Evolutionary conservation across 1,140 invertebrate genomes (phyloP), one percentile per base, ranked within the genome.

Genomic region (Lamellibrachia luymesi): DNA sequence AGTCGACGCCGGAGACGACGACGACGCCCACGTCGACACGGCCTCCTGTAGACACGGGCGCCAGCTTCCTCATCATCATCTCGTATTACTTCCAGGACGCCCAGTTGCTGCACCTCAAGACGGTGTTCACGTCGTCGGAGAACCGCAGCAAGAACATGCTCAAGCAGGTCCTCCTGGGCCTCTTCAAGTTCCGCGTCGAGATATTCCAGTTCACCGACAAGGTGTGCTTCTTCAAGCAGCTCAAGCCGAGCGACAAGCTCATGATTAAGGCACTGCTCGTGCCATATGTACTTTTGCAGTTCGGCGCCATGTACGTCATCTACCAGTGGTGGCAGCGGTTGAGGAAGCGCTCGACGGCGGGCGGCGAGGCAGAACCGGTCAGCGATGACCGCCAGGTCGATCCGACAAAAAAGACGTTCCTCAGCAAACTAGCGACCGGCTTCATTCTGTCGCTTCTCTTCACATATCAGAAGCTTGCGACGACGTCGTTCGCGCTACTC

Each of bases 1-100:
- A 89, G 13, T 38, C 56, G 52, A 64, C 27, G 4, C 25, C 89
- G 52, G 49, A 93, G 25, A 10, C 49, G 25, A 50, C 27, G 7
- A 2, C 25, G 49, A 22, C 38, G 8, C 4, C 93, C 4, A 27
- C 51, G 5, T 22, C 64, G 64, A 80, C 64, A 4, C 51, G 38
- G 49, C 93, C 93, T 8, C 52, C 91, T 25, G 50, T 90, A 2
- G 93, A 93, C 91, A 93, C 91, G 6, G 91, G 91, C 91, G 93
- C 93, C 51, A 93, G 93, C 56, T 93, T 93, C 93, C 91, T 93
- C n/a, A 93, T 93, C 50, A 93, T 93, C 25, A 50, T 93, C 27
- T 93, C 92, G 51, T 93, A 92, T 91, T 93, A 93, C 93, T 93
- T 93, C 56, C 93, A 93, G 91, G 93, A 93, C 64, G 93, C 93